Evolutionary conservation across 1,140 invertebrate genomes (phyloP).

Genomic region (Dendroctonus ponderosae): DNA sequence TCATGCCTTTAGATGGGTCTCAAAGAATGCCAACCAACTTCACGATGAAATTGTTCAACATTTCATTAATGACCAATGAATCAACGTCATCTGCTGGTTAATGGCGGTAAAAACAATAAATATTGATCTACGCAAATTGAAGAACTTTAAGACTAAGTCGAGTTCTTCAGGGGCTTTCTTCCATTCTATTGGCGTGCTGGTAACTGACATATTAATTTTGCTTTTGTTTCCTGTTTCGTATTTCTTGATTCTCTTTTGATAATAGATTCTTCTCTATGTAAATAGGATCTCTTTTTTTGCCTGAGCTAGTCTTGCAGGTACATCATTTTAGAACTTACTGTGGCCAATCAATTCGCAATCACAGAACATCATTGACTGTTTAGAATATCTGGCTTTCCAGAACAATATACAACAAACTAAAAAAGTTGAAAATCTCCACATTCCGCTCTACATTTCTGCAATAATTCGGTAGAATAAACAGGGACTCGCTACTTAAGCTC

Average conservation of each 20-base stretch:
- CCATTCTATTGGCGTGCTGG: not conserved
- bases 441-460: too few relatives aligned
- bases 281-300: conserved; percentile 26
- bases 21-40: conserved; percentile 10
- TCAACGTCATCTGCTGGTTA: too few relatives aligned
- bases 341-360: not conserved
- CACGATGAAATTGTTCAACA: not conserved
- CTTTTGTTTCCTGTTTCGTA: conserved; percentile 16
- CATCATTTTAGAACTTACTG: conserved; percentile 18
- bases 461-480: too few relatives aligned
- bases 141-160: not conserved
- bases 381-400: too few relatives aligned
- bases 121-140: not conserved
- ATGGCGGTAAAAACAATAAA: not conserved
- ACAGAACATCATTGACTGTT: too few relatives aligned
- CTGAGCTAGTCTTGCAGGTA: conserved; percentile 32
- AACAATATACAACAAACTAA: too few relatives aligned
- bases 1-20: conserved; percentile 11
- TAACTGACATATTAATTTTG: conserved; percentile 7
- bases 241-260: conserved; percentile 9
- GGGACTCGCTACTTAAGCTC: too few relatives aligned
- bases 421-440: too few relatives aligned
- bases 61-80: too few relatives aligned
- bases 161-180: not conserved
- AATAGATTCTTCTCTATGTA: conserved; percentile 6